Evolutionary conservation across 2,113 vertebrate genomes (phyloP).

Genomic region (Suricata suricatta): DNA sequence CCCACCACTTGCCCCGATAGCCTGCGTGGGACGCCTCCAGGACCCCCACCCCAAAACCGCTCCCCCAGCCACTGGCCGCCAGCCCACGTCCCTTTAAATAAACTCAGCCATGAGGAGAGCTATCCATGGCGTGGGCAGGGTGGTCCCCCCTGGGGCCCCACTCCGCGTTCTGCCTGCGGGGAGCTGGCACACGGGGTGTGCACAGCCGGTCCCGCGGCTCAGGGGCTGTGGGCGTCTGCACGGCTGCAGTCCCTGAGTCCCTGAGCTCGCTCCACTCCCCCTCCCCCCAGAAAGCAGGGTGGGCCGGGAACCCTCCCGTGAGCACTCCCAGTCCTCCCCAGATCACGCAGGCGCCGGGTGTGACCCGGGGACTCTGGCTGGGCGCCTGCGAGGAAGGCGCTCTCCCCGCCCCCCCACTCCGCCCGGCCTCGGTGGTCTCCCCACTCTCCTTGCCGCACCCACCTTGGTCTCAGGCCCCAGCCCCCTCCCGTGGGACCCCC

Average conservation of each 20-base stretch:
- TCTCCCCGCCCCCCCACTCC: not conserved
- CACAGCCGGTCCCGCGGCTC: not conserved
- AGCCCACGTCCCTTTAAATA: not conserved
- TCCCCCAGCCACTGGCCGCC: not conserved
- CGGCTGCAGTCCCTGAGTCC: not conserved
- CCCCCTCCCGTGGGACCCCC: not conserved
- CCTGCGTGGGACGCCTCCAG: fast-evolving
- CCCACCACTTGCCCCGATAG: fast-evolving
- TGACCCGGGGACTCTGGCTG: not conserved
- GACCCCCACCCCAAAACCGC: not conserved
- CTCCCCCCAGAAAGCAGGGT: not conserved
- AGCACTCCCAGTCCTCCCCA: not conserved
- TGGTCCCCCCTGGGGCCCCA: too few relatives aligned
- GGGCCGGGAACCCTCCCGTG: fast-evolving
- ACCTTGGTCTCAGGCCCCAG: not conserved
- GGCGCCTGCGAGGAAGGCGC: not conserved
- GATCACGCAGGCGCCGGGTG: fast-evolving
- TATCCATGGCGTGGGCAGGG: too few relatives aligned
- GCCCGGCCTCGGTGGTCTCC: not conserved
- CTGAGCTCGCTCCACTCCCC: not conserved
- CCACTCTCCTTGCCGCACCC: not conserved
- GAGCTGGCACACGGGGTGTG: fast-evolving
- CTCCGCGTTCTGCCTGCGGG: fast-evolving
- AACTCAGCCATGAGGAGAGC: not conserved
- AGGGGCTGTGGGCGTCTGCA: fast-evolving